Conservation (phyloP, 2,888 invertebrate species). For the Dione vanillae region DNA sequence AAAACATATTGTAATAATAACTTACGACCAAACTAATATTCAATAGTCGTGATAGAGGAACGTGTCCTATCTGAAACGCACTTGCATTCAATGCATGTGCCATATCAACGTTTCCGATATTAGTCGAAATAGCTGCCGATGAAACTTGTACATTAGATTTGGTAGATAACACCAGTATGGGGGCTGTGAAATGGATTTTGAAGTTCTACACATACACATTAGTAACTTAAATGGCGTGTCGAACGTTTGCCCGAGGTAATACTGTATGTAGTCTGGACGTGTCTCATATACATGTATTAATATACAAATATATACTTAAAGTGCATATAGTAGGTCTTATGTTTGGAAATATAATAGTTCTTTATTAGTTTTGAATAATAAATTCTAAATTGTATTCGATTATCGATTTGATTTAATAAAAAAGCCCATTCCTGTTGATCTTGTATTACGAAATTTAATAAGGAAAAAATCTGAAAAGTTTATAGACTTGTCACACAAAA, state of each 20-base stretch:
- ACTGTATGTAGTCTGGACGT: background rate
- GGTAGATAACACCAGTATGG: slow-evolving; percentile 20
- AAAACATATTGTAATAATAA: too few species aligned
- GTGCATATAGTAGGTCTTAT: too few species aligned
- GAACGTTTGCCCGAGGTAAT: slow-evolving; percentile 1
- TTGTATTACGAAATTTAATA: too few species aligned
- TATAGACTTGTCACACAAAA: too few species aligned
- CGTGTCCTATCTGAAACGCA: slow-evolving; percentile 12
- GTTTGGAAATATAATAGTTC: too few species aligned
- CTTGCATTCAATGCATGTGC: slow-evolving; percentile 37
- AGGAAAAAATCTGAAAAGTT: too few species aligned
- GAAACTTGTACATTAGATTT: slow-evolving; percentile 36
- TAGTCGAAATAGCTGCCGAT: slow-evolving; percentile 33
- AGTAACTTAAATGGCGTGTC: slow-evolving; percentile 8
- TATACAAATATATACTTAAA: too few species aligned
- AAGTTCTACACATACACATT: slow-evolving; percentile 12
- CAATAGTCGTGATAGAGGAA: background rate
- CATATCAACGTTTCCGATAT: slow-evolving; percentile 40
- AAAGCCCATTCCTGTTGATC: too few species aligned
- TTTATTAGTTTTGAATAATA: too few species aligned
- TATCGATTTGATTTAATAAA: too few species aligned
- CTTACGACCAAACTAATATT: background rate
- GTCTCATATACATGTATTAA: background rate
- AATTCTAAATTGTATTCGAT: too few species aligned
- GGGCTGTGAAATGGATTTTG: background rate